phyloP scores from a whole-genome alignment of 2,113 vertebrate species.

The Ranitomeya imitator region DNA sequence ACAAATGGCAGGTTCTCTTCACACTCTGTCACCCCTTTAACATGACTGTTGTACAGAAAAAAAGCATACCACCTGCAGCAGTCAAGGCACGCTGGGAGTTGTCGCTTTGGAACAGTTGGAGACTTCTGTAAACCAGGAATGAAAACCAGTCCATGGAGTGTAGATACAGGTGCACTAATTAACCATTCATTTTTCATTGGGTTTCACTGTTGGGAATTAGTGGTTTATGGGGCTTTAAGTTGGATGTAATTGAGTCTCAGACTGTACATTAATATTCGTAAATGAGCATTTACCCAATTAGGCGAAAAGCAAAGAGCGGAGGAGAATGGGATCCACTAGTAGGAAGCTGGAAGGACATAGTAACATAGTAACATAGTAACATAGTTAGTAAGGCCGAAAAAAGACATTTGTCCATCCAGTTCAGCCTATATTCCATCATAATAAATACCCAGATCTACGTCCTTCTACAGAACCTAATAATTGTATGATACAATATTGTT shows the following conservation, averaged over 20 bases:
- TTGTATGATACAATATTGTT: no score
- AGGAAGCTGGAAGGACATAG: neutral
- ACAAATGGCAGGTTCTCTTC: no score
- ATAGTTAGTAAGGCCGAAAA: no score
- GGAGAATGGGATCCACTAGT: neutral
- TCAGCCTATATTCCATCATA: no score
- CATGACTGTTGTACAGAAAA: no score
- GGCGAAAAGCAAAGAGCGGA: neutral
- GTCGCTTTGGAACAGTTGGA: neutral
- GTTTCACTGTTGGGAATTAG: neutral
- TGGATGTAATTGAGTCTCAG: neutral
- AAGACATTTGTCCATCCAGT: no score
- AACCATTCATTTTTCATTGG: neutral
- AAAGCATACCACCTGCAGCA: neutral
- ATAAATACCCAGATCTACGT: no score
- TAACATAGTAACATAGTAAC: no score
- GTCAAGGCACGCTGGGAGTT: neutral
- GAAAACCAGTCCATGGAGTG: neutral
- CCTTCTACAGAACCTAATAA: no score
- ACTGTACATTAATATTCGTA: conserved; percentile 6
- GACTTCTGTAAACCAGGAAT: neutral
- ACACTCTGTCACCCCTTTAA: no score
- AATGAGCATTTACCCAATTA: neutral
- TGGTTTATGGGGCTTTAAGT: conserved; percentile 1
- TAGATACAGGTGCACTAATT: neutral